These are phyloP conservation scores for Carcharodon carcharias DNA, from an alignment of 2,797 vertebrate genomes.

Conservation along the genomic window DNA sequence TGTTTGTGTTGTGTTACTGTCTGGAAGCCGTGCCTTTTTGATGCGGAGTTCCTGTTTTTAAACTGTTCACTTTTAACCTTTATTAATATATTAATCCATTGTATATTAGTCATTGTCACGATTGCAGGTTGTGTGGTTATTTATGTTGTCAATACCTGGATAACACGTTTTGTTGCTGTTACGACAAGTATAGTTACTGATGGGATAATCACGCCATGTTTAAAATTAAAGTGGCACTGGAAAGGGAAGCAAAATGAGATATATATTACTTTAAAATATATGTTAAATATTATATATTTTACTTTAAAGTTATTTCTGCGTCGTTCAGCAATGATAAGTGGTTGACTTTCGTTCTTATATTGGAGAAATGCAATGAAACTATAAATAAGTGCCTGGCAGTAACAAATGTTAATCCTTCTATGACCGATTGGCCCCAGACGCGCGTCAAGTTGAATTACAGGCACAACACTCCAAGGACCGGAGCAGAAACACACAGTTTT, in stretches of 20 bases:
- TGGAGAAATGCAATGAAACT: not conserved
- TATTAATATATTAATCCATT: not conserved
- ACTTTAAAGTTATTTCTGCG: not conserved
- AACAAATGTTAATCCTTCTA: constrained; percentile 28
- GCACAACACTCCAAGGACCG: not conserved
- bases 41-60: not conserved
- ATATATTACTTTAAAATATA: not conserved
- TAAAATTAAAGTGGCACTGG: not conserved
- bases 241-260: not conserved
- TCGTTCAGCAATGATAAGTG: constrained; percentile 37
- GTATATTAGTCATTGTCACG: not conserved
- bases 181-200: not conserved
- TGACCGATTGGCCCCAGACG: constrained; percentile 42
- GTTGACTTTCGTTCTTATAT: not conserved
- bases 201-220: not conserved
- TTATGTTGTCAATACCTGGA: not conserved
- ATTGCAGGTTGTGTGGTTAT: not conserved
- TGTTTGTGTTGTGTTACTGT: not conserved
- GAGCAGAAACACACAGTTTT: not conserved
- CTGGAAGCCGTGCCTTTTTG: not conserved
- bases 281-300: not conserved
- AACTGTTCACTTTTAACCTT: not conserved
- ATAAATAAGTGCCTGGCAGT: constrained; percentile 43
- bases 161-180: not conserved
- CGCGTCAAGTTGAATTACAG: constrained; percentile 42